These are phyloP conservation scores for Sepiola atlantica DNA, from an alignment of 2,888 invertebrate genomes.

Conservation along the genomic window DNA sequence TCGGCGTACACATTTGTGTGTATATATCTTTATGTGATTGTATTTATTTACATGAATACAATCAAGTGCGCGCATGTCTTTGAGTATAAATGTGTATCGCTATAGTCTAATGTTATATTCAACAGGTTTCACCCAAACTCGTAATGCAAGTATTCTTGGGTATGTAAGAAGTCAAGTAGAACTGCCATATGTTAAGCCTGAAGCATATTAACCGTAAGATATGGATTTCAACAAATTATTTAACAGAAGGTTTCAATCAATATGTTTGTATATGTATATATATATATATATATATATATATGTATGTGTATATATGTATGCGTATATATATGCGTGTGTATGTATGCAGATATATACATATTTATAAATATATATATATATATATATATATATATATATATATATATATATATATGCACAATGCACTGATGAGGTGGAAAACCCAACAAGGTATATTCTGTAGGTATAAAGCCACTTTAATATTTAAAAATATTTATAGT, in stretches of 20 bases:
- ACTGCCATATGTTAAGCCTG: no score
- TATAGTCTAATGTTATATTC: neutral
- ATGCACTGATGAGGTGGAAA: neutral
- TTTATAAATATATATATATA: neutral
- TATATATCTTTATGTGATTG: neutral
- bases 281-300: neutral
- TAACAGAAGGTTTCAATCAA: no score
- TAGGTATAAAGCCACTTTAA: no score
- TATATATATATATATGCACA: neutral
- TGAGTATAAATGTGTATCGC: neutral
- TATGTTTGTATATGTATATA: neutral
- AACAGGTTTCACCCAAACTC: neutral
- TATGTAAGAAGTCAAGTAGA: no score
- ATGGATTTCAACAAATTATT: no score
- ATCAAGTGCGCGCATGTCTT: neutral
- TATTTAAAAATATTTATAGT: no score
- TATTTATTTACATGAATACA: neutral
- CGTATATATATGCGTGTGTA: neutral
- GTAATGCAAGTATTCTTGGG: no score
- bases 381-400: neutral
- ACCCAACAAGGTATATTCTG: no score
- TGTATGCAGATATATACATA: neutral
- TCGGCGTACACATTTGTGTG: neutral
- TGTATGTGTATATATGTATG: neutral
- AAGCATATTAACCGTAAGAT: no score